Base-by-base conservation (phyloP, 2,888 invertebrate species). In the Salpingus planirostris region DNA sequence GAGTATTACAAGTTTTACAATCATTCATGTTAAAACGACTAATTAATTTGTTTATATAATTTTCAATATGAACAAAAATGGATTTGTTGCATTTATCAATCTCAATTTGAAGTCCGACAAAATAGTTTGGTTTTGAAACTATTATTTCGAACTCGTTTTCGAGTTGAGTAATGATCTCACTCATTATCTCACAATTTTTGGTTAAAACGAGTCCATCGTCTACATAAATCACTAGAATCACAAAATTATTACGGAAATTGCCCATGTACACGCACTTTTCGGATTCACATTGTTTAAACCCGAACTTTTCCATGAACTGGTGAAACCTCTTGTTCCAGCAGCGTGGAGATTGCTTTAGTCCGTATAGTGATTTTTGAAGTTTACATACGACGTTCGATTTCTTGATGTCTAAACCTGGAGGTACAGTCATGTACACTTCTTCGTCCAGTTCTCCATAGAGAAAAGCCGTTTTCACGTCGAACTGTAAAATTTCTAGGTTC, bases 331-430 rank as follows among this genome's bases (percentile, higher is more conserved):
- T 25, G 36, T 59, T 52, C 57, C 59, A 60, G 18, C 47, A 46
- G 25, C 60, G 29, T 11, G 56, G 48, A 3, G 56, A 42, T 33
- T 60, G 59, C 29, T 59, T 59, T 2, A 61, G 39, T 2, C 60
- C 60, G 43, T 61, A 61, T 11, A 61, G 25, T 24, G 51, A 48
- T 29, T 45, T 44, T 3, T 42, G 40, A 18, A 58, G 39, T 21
- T 44, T 46, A 31, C 55, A 60, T 11, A 23, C 23, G 3, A 57
- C 53, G n/a, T 31, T 24, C 3, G 27, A 26, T 2, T 47, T 42
- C 12, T 44, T 47, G 32, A 54, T 47, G 7, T 35, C 21, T 12
- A 25, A 12, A n/a, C 46, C 46, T 33, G 29, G 27, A 11, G 44
- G 47, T 7, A 27, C 29, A 29, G 40, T 11, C 43, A 47, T 40